phyloP scores from a whole-genome alignment of 2,888 invertebrate species.

The Caenorhabditis zanzibari region DNA sequence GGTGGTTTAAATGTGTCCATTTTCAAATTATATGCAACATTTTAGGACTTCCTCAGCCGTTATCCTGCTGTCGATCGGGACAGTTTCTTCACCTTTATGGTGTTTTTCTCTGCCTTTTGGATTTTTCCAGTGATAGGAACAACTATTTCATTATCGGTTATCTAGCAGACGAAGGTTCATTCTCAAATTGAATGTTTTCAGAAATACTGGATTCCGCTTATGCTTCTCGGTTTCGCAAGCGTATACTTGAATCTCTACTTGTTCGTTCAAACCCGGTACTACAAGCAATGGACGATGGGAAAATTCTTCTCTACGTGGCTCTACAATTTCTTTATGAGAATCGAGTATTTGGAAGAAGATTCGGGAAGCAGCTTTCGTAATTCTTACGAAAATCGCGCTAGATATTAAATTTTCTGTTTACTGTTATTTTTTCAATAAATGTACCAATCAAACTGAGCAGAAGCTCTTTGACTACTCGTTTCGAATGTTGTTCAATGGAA shows the following conservation, averaged over 20 bases:
- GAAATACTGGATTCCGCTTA: neutral
- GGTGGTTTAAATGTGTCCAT: neutral
- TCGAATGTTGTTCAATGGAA: too few species aligned
- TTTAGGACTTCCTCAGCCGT: conserved; percentile 32
- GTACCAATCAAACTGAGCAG: too few species aligned
- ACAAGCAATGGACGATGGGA: conserved; percentile 21
- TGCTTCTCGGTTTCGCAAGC: neutral
- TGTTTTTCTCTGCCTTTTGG: conserved; percentile 6
- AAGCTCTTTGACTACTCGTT: neutral
- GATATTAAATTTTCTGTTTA: neutral
- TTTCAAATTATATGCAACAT: neutral
- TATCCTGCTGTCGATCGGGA: conserved; percentile 33
- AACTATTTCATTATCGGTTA: neutral
- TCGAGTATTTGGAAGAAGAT: neutral
- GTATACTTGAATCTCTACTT: conserved; percentile 35
- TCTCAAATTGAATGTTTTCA: neutral
- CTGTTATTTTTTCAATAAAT: neutral
- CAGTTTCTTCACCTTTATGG: conserved; percentile 33
- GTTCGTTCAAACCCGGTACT: conserved; percentile 32
- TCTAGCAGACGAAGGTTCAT: neutral
- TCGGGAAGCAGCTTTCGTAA: conserved; percentile 1
- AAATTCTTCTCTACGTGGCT: conserved; percentile 17
- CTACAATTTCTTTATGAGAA: conserved; percentile 24
- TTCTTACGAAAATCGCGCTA: conserved; percentile 5
- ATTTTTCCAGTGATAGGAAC: neutral